phyloP scores from a whole-genome alignment of 2,113 vertebrate species.

The Notothenia coriiceps region DNA sequence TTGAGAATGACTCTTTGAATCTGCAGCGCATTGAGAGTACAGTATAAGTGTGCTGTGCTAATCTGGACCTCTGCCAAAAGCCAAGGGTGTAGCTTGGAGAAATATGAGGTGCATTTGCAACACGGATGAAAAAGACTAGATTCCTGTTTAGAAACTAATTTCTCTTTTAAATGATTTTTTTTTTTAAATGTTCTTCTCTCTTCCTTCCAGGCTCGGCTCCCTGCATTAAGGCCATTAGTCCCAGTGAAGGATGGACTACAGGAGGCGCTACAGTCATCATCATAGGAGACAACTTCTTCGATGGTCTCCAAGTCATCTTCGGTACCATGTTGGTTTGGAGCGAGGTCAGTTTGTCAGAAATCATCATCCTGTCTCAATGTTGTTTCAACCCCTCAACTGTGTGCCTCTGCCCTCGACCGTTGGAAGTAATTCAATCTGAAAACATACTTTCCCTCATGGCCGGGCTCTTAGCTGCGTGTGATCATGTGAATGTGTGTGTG shows the following conservation, averaged over 20 bases:
- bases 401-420: conserved; percentile 49
- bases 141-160: conserved; percentile 20
- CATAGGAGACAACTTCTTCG: conserved; percentile 88
- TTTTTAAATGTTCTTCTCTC: not conserved
- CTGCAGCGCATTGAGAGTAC: conserved; percentile 6
- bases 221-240: conserved; percentile 86
- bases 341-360: conserved; percentile 76
- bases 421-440: conserved; percentile 71
- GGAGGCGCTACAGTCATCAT: conserved; percentile 86
- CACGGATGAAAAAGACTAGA: conserved; percentile 32
- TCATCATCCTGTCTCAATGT: conserved; percentile 40
- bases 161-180: not conserved
- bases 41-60: conserved; percentile 5
- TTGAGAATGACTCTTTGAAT: conserved; percentile 29
- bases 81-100: conserved; percentile 21
- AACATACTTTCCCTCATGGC: conserved; percentile 68
- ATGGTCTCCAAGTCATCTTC: conserved; percentile 87
- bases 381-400: conserved; percentile 51
- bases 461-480: conserved; percentile 63
- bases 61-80: conserved; percentile 28
- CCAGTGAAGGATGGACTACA: conserved; percentile 87
- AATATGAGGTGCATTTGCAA: conserved; percentile 46
- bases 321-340: conserved; percentile 86
- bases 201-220: conserved; percentile 77
- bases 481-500: conserved; percentile 35